Conservation (phyloP, 2,113 vertebrate species). For the Chionomys nivalis region DNA sequence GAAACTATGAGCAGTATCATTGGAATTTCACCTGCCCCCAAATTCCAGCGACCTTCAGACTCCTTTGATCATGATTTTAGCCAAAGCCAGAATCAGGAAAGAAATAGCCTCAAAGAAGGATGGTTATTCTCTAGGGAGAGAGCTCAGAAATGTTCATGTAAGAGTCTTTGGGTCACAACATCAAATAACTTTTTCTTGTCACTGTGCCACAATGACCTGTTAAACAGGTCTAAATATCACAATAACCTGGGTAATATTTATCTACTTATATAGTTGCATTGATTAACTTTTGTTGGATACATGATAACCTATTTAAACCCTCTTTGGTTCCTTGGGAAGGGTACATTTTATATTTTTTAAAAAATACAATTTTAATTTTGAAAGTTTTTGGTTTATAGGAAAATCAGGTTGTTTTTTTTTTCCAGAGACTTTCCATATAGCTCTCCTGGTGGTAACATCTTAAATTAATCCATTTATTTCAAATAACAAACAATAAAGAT, state of each 20-base stretch:
- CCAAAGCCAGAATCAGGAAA: not conserved
- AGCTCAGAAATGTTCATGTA: not conserved
- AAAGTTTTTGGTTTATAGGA: conserved; percentile 26
- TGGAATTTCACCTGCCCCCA: not conserved
- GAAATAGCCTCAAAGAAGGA: not conserved
- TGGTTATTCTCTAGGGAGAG: not conserved
- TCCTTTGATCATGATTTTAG: not conserved
- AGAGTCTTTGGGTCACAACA: not conserved
- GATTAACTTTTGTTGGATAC: not conserved
- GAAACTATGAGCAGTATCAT: not conserved
- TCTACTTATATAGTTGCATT: not conserved
- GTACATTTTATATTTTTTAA: not conserved
- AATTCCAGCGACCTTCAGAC: not conserved
- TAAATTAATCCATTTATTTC: not conserved
- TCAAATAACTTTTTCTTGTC: conserved; percentile 20
- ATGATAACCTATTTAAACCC: not conserved
- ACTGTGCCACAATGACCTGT: not conserved
- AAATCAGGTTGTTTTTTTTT: not conserved
- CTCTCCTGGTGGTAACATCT: not conserved
- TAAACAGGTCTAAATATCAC: conserved; percentile 1
- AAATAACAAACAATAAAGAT: not conserved
- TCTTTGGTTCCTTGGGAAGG: conserved; percentile 8
- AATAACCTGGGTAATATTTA: not conserved
- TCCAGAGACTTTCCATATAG: not conserved
- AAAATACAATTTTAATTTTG: not conserved